Percentiles rank a stretch among this genome's conserved stretches.
These are phyloP conservation scores for Poecile atricapillus DNA, from an alignment of 2,113 vertebrate genomes.

Conservation along the genomic window DNA sequence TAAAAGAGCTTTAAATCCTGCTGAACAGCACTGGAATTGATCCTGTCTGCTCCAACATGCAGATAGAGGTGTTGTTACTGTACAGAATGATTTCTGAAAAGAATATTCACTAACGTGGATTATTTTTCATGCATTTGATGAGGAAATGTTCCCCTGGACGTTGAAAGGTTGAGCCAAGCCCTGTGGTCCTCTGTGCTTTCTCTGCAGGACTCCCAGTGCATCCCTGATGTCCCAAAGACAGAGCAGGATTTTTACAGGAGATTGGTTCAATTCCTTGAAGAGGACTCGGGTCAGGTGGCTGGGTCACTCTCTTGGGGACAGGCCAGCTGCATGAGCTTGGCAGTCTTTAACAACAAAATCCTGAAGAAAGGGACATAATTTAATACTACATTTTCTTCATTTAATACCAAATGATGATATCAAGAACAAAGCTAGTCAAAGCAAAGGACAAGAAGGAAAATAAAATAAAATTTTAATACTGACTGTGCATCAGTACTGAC, in stretches of 20 bases:
- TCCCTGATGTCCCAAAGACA: background rate
- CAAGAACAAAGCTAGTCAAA: background rate
- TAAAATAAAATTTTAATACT: background rate
- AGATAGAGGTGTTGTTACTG: background rate
- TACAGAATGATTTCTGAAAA: background rate
- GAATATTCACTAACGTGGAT: background rate
- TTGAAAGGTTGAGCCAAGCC: background rate
- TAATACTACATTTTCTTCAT: background rate
- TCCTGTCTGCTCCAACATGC: background rate
- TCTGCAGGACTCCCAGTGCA: background rate
- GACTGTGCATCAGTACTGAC: background rate
- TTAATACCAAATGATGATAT: background rate
- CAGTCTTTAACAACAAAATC: background rate
- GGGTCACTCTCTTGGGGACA: background rate
- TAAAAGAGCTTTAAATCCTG: constrained; percentile 37
- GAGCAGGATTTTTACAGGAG: background rate
- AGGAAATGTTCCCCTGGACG: background rate
- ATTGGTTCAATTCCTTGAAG: background rate
- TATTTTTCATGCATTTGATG: background rate
- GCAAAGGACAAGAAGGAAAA: background rate
- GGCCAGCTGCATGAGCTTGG: background rate
- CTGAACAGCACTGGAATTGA: background rate
- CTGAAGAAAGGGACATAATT: background rate
- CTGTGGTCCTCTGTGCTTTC: background rate
- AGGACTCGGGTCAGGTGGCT: background rate